Evolutionary conservation across 2,888 invertebrate species (phyloP).

Genomic region (Syrista parreyssii): DNA sequence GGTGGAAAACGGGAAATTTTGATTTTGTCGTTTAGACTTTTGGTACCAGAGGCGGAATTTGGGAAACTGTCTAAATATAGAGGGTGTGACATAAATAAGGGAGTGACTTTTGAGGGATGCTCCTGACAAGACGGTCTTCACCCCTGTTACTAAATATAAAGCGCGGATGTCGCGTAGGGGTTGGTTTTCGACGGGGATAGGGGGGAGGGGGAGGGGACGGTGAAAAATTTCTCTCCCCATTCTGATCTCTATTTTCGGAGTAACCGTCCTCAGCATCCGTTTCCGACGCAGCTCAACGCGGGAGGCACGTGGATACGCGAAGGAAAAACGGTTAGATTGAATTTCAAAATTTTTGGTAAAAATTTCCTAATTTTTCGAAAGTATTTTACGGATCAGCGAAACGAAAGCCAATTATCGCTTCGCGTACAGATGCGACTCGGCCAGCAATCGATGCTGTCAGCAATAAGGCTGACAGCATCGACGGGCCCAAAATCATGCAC

Average conservation of each 20-base stretch:
- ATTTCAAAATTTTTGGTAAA: neutral
- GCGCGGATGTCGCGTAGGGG: neutral
- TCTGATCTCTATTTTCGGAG: neutral
- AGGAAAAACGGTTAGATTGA: neutral
- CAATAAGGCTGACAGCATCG: neutral
- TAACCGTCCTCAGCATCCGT: constrained; percentile 2
- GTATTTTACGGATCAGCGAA: neutral
- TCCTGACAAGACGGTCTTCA: neutral
- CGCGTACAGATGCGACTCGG: too few relatives aligned
- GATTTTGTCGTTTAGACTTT: neutral
- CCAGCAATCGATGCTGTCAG: too few relatives aligned
- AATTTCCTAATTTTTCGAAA: neutral
- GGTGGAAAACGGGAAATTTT: neutral
- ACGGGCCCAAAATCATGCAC: neutral
- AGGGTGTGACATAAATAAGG: neutral
- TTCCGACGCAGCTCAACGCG: neutral
- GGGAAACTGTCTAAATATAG: neutral
- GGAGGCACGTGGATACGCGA: neutral
- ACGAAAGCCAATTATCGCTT: too few relatives aligned
- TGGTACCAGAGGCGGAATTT: neutral
- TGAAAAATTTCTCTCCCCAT: neutral
- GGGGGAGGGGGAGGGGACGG: neutral
- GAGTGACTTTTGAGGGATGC: neutral
- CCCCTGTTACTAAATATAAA: neutral
- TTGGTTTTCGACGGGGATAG: neutral